Conservation (phyloP, 2,113 vertebrate species). For the Tupaia tana region DNA sequence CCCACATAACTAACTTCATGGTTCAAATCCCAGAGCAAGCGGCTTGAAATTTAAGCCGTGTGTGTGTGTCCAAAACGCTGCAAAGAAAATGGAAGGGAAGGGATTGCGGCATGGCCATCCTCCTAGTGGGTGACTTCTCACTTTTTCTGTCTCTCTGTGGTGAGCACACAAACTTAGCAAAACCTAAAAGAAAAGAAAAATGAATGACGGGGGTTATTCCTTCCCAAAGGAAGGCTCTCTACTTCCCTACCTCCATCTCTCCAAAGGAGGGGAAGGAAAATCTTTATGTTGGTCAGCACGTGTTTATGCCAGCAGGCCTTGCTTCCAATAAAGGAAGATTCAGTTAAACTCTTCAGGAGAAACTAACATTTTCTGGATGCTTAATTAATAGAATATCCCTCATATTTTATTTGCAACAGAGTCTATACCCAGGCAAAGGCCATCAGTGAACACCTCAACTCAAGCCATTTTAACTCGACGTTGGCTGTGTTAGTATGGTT, state of each 20-base stretch:
- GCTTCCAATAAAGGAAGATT: conserved; percentile 64
- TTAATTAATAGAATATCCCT: not conserved
- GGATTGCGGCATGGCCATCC: too few relatives aligned
- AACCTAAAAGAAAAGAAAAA: too few relatives aligned
- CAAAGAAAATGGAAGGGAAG: too few relatives aligned
- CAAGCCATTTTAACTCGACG: not conserved
- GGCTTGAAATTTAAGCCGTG: too few relatives aligned
- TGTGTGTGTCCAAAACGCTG: too few relatives aligned
- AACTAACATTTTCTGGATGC: not conserved
- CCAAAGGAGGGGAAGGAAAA: conserved; percentile 62
- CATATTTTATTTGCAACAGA: not conserved
- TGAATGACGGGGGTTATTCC: not conserved
- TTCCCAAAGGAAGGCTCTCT: conserved; percentile 41
- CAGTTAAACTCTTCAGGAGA: conserved; percentile 52
- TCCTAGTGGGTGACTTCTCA: too few relatives aligned
- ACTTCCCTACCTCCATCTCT: conserved; percentile 31
- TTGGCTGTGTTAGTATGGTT: not conserved
- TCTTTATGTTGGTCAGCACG: not conserved
- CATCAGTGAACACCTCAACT: not conserved
- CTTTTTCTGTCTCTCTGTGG: too few relatives aligned
- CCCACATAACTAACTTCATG: too few relatives aligned
- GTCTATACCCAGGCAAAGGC: not conserved
- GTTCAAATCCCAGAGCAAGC: too few relatives aligned
- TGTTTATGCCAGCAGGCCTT: conserved; percentile 60
- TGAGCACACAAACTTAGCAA: too few relatives aligned